Conservation (phyloP, 2,888 invertebrate species). For the Agrenia bidenticulata region DNA sequence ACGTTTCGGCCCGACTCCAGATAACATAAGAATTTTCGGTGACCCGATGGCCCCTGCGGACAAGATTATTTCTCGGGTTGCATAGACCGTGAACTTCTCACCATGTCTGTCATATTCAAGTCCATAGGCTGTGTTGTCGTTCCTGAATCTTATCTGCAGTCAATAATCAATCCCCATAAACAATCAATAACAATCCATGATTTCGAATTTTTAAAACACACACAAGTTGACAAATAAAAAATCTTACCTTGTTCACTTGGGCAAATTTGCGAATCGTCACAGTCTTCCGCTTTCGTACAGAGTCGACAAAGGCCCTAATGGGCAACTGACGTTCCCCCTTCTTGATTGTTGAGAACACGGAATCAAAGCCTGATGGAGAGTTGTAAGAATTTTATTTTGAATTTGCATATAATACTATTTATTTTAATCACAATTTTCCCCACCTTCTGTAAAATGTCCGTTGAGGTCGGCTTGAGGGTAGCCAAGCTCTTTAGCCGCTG, state of each 20-base stretch:
- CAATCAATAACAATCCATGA: not conserved
- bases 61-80: conserved; percentile 35
- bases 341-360: conserved; percentile 35
- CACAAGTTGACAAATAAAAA: too few species aligned
- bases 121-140: conserved; percentile 37
- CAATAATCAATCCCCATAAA: not conserved
- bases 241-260: conserved; percentile 40
- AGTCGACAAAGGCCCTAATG: conserved; percentile 35
- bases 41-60: conserved; percentile 29
- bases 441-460: conserved; percentile 40
- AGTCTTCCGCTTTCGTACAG: conserved; percentile 27
- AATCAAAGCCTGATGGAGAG: conserved; percentile 40
- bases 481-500: conserved; percentile 41
- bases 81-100: conserved; percentile 28
- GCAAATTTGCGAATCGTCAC: conserved; percentile 44
- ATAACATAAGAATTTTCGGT: conserved; percentile 36
- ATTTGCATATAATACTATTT: not conserved
- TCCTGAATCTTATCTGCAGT: conserved; percentile 28
- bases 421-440: too few species aligned
- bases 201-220: too few species aligned
- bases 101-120: conserved; percentile 46
- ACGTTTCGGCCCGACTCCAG: conserved; percentile 40
- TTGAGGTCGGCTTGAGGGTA: conserved; percentile 41
- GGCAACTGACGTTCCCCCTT: conserved; percentile 41
- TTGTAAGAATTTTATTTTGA: too few species aligned